phyloP scores from a whole-genome alignment of 1,140 invertebrate genomes.

The Aphelinus atriplicis region DNA sequence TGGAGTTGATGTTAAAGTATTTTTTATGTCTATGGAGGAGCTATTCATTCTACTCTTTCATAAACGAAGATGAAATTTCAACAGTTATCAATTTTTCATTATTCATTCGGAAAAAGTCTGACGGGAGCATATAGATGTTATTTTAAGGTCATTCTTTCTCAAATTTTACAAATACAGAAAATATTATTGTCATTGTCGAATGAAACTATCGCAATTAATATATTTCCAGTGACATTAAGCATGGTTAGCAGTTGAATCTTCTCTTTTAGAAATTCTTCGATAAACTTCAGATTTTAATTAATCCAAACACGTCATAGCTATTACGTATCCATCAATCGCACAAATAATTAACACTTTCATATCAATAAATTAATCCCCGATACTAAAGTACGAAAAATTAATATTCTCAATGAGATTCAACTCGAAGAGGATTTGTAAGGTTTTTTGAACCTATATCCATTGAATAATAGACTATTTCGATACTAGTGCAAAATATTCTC shows the following conservation, averaged over 20 bases:
- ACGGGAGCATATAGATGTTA: conserved; percentile 20
- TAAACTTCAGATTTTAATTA: conserved; percentile 1
- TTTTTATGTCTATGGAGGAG: neutral
- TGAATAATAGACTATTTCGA: neutral
- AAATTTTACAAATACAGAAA: conserved; percentile 29
- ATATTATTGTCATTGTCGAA: conserved; percentile 42
- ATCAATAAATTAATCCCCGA: conserved; percentile 29
- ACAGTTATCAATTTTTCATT: neutral
- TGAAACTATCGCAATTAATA: conserved; percentile 23
- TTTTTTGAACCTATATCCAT: neutral
- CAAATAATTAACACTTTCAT: conserved; percentile 6
- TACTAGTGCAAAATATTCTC: too few relatives aligned
- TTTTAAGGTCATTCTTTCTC: conserved; percentile 8
- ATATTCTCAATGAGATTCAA: neutral
- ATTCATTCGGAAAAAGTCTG: conserved; percentile 31
- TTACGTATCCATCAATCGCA: neutral
- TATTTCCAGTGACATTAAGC: neutral
- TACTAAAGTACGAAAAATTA: conserved; percentile 16
- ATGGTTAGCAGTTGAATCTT: neutral
- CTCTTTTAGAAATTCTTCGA: neutral
- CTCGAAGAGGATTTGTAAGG: neutral
- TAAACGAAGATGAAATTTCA: neutral
- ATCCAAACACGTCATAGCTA: neutral
- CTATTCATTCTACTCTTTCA: neutral
- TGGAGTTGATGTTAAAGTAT: conserved; percentile 12